Base-by-base conservation (phyloP, 2,113 vertebrate species). In the Gobio gobio region DNA sequence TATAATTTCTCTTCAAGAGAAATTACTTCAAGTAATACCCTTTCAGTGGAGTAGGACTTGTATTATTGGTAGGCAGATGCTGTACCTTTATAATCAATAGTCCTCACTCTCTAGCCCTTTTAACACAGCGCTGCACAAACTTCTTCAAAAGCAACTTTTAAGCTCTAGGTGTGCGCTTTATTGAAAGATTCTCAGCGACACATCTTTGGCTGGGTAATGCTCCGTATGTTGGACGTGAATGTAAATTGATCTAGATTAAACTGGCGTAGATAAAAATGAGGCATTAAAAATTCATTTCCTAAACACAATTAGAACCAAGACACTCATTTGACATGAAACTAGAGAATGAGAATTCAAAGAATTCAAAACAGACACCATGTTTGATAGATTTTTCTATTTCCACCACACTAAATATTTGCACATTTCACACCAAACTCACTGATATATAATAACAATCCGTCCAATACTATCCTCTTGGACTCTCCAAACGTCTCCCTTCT, bases 371-470 rank as follows among this genome's bases (percentile, higher is more conserved):
- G 0, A 40, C 5, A 12, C 10, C 16, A 54, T 22, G 49, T 33
- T 54, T 76, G 26, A 33, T 49, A 56, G 26, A 36, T 77, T 29
- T 33, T 66, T 43, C 33, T 58, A 58, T 18, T 73, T 63, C 16
- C 20, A 63, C 45, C 4, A 10, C 26, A 24, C 45, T 12, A 29
- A 36, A 59, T 64, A 59, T 45, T 70, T 75, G 56, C 36, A 61
- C 40, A 56, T 66, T 74, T 79, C 76, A 78, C 63, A 66, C n/a
- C 43, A 47, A 49, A 8, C 22, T 58, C 24, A 56, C 54, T 40
- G 61, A 64, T 81, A 24, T 61, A 54, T 63, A 26, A 64, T 29
- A 64, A 36, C 66, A 77, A 81, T 87, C 59, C 74, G 49, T 77
- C 77, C 83, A 84, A 87, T 81, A 80, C 76, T 68, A 81, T 13